Base-by-base conservation (phyloP, 2,113 vertebrate species). In the Perognathus longimembris region DNA sequence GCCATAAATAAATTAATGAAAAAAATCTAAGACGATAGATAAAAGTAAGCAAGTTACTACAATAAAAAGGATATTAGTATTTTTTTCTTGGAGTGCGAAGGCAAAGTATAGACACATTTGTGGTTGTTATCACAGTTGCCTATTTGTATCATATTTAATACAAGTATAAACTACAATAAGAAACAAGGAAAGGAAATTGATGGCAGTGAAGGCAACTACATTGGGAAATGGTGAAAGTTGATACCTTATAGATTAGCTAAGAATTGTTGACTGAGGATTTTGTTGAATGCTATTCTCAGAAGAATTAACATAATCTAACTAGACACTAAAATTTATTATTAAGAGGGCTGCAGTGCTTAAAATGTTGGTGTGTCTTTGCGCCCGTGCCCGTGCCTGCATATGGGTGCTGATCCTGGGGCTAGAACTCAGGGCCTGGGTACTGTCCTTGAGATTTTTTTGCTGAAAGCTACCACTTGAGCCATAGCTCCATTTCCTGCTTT, bases 261-360 rank as follows among this genome's bases (percentile, higher is more conserved):
- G 80, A 57, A 54, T 70, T 96, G 40, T 78, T 90, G 70, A 94
- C 42, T 81, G 75, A 94, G 59, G 57, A 42, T 92, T 96, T 95
- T 81, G 67, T 94, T 88, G 88, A 93, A 42, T 93, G 50, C 59
- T 93, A 0, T 81, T 85, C n/a, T 89, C 26, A 57, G 59, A 90
- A 82, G 57, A 88, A 70, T 81, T 34, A 85, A 30, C 45, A 79
- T 87, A 88, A 84, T 92, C 61, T 93, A 79, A 94, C n/a, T 83
- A 79, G 66, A 18, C 21, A 38, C 24, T 82, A 50, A 93, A 59
- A 30, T 82, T 92, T 92, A 79, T 94, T 95, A 67, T 54, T 92
- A 92, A 84, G 17, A 22, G 26, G 26, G 0, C 14, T 66, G 14
- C 26, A 64, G 50, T 90, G 83, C 66, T 94, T 78, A 88, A 95